Evolutionary conservation across 2,113 vertebrate genomes (phyloP), one percentile per base, ranked within the genome.

Genomic region (Aplodontia rufa): DNA sequence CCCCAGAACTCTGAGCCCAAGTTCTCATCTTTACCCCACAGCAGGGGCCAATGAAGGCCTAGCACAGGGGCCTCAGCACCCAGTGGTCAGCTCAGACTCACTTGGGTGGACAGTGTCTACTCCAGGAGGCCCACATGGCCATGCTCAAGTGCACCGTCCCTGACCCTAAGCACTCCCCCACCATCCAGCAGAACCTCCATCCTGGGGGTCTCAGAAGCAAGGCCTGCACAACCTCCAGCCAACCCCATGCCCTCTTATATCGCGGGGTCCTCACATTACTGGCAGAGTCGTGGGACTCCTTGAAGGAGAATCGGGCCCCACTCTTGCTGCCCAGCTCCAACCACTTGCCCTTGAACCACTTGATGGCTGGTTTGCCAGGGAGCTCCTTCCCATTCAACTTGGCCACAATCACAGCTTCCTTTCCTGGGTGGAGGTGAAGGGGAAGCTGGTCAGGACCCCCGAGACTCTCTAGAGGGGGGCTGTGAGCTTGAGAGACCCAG

Each of bases 311-410:
- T 6, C 99, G 98, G 66, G 99, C 98, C 0, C 99, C 99, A 0
- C 99, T 99, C 94, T 99, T 99, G 98, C 98, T 99, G 35, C 96
- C 96, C 91, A 99, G 97, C 96, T 99, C 99, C 60, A 99, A 92
- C 99, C 99, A 99, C 90, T 99, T 99, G 14, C 99, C 99, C 97
- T 99, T 99, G 97, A 99, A 98, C 99, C 99, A 99, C 60, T 99
- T 99, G 97, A 99, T 90, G 24, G 12, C 3, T 0, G 99, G 99
- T 93, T 99, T 99, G 94, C 94, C 98, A 0, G 95, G 49, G 45
- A 99, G 97, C 22, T 94, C 98, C 6, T 98, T 96, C 14, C 99
- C 98, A 37, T 99, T 99, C 92, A 99, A 98, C 91, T 98, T 99
- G 30, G 98, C 98, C 87, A 95, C 42, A 19, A 99, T 97, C 3